Percentiles rank a stretch among this genome's conserved stretches.
phyloP scores from a whole-genome alignment of 2,113 vertebrate genomes.

The Rostratula benghalensis region DNA sequence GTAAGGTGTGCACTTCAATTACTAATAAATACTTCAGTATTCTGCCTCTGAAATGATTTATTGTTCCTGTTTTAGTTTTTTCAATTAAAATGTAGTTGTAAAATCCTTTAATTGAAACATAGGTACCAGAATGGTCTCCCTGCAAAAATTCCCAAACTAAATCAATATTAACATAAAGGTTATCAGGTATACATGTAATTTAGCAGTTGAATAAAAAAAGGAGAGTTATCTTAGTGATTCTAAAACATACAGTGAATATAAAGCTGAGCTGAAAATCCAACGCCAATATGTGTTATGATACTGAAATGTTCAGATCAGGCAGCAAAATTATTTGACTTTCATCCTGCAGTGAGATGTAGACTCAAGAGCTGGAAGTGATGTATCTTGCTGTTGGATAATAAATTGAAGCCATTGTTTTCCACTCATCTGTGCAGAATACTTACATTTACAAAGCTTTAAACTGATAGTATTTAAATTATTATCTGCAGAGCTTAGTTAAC shows the following conservation, averaged over 20 bases:
- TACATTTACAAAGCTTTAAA: not conserved
- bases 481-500: not conserved
- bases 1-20: slow-evolving; percentile 23
- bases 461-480: not conserved
- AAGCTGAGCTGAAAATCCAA: not conserved
- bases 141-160: not conserved
- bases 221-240: not conserved
- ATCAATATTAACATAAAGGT: not conserved
- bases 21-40: not conserved
- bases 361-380: not conserved
- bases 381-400: not conserved
- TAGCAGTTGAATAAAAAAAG: not conserved
- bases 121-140: not conserved
- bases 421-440: not conserved
- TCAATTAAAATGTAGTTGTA: not conserved
- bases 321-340: not conserved
- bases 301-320: not conserved
- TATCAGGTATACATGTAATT: not conserved
- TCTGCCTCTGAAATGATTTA: not conserved
- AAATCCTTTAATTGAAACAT: not conserved
- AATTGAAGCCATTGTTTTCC: not conserved
- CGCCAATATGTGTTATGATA: not conserved
- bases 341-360: not conserved
- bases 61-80: not conserved
- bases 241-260: not conserved